A percentile compares a stretch with the other conserved stretches of the same genome.
These are phyloP conservation scores for Hippoglossus stenolepis DNA, from an alignment of 2,113 vertebrate genomes.

Conservation along the genomic window DNA sequence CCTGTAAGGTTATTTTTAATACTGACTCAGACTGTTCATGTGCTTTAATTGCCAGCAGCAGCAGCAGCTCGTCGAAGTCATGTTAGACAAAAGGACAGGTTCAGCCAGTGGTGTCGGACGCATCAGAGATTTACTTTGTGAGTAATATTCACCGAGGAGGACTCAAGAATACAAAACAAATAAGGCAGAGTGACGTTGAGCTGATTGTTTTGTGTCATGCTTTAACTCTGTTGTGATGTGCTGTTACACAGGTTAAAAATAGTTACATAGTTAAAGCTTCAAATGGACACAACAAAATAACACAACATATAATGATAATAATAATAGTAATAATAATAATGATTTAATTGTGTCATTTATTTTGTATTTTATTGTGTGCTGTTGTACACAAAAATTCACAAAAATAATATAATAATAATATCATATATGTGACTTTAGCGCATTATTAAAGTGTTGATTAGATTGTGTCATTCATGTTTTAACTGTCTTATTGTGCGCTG, in stretches of 20 bases:
- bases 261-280: too few relatives aligned
- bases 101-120: constrained; percentile 45
- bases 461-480: too few relatives aligned
- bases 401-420: too few relatives aligned
- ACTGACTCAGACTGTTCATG: constrained; percentile 35
- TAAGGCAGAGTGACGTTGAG: not conserved
- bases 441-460: too few relatives aligned
- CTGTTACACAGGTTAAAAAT: too few relatives aligned
- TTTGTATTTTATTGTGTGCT: too few relatives aligned
- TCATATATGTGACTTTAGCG: not conserved
- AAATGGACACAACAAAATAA: not conserved
- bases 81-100: constrained; percentile 40
- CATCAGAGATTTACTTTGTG: constrained; percentile 19
- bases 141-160: not conserved
- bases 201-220: too few relatives aligned
- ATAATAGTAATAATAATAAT: not conserved
- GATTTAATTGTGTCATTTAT: too few relatives aligned
- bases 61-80: constrained; percentile 18
- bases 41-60: constrained; percentile 26
- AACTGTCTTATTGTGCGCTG: too few relatives aligned
- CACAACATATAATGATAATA: not conserved
- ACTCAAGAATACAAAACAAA: not conserved
- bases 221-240: not conserved
- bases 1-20: constrained; percentile 64
- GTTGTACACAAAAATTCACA: too few relatives aligned